Percentiles rank a stretch among this genome's conserved stretches.
Conservation (phyloP, 53 echinoderm and acorn worm species). For the Luidia sarsii region DNA sequence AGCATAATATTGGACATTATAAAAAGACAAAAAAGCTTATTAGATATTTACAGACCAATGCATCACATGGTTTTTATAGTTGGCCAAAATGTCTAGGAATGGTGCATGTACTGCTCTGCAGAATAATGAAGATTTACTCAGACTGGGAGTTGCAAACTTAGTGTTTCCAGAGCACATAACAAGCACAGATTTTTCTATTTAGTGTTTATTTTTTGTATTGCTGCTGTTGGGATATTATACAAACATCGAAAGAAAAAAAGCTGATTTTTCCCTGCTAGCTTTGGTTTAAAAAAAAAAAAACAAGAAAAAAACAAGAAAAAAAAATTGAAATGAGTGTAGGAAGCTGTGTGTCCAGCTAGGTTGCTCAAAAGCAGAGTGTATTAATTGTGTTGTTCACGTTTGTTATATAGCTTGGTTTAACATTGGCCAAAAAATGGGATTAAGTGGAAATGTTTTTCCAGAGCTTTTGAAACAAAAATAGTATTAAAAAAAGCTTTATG, state of each 20-base stretch:
- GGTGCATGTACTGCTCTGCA: conserved; percentile 22
- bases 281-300: neutral
- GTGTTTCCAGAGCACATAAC: neutral
- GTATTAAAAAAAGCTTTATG: neutral
- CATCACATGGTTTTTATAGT: conserved; percentile 33
- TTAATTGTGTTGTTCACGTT: conserved; percentile 14
- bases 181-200: conserved; percentile 37
- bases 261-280: conserved; percentile 23
- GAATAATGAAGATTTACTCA: neutral
- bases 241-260: neutral
- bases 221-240: conserved; percentile 32
- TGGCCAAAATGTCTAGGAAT: conserved; percentile 12
- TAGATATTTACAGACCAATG: conserved; percentile 47
- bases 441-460: conserved; percentile 40
- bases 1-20: conserved; percentile 50
- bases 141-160: neutral
- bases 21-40: conserved; percentile 15
- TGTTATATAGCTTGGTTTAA: conserved; percentile 21
- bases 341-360: conserved; percentile 33
- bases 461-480: conserved; percentile 48
- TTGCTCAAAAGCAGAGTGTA: conserved; percentile 43
- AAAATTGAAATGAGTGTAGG: neutral
- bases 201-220: conserved; percentile 51
- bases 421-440: conserved; percentile 47
- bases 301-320: neutral